Evolutionary conservation across 2,113 vertebrate genomes (phyloP), one percentile per base, ranked within the genome.

Genomic region (Lepus americanus): DNA sequence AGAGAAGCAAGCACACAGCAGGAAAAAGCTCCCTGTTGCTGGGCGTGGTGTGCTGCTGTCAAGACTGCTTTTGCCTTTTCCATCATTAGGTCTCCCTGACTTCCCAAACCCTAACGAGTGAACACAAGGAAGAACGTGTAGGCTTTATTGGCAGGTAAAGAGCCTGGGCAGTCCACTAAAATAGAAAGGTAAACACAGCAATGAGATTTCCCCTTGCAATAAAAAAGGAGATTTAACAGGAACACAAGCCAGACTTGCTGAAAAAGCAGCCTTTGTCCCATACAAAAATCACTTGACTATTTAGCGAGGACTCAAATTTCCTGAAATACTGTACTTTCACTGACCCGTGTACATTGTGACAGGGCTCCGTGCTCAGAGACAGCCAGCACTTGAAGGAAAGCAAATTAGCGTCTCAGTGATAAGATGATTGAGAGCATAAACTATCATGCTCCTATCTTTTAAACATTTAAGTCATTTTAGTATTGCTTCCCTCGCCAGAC

Each of bases 221-320:
- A 82, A 69, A 96, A 94, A 88, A 93, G 93, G 67, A 0, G 59
- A 90, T 72, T 94, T 83, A 85, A 95, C 20, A 92, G 25, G 61
- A 96, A 95, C 76, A 29, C 29, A 87, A 96, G 87, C 51, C 87
- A 89, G 90, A 94, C 92, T 76, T 98, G 96, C 97, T 96, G 96
- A 97, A 97, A 98, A 96, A 93, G 97, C 92, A 97, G 96, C 83
- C 93, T 95, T 96, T 96, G 95, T 97, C 95, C 95, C 76, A 96
- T 92, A 82, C 64, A n/a, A 87, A 96, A 98, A 94, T 74, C 61
- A 96, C 33, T 27, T 84, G 83, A 93, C 66, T 79, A 31, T 79
- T 95, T 80, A 33, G 9, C 74, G 78, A 84, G 67, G 81, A 95
- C 94, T 97, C 94, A 86, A 49, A 94, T 97, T 96, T 96, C 94